phyloP scores from a whole-genome alignment of 1,140 invertebrate species.

The Aradophagus sp. region DNA sequence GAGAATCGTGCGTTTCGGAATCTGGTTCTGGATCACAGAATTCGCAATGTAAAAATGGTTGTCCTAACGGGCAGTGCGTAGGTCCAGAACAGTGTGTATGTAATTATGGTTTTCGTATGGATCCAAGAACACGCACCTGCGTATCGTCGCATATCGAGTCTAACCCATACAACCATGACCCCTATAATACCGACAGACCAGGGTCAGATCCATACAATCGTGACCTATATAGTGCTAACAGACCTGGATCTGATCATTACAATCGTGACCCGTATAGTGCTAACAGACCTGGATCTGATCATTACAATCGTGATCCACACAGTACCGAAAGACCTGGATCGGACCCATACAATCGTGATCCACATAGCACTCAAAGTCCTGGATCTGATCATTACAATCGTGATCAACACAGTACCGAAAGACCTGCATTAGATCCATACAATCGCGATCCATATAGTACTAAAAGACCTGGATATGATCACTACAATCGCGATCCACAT shows the following conservation, averaged over 20 bases:
- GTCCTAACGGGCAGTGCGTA: constrained; percentile 59
- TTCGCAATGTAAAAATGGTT: constrained; percentile 64
- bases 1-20: constrained; percentile 59
- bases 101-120: constrained; percentile 43
- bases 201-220: too few relatives aligned
- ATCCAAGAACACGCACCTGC: constrained; percentile 17
- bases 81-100: constrained; percentile 61
- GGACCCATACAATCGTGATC: constrained; percentile 15
- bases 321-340: too few relatives aligned
- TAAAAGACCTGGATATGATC: background rate
- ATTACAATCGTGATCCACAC: too few relatives aligned
- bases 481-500: constrained; percentile 18
- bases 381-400: background rate
- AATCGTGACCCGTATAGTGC: constrained; percentile 51
- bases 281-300: too few relatives aligned
- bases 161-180: constrained; percentile 33
- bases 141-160: constrained; percentile 13
- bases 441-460: constrained; percentile 44
- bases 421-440: constrained; percentile 42
- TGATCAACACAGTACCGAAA: constrained; percentile 40
- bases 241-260: constrained; percentile 46
- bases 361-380: constrained; percentile 48
- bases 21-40: too few relatives aligned
- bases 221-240: too few relatives aligned
- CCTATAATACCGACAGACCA: constrained; percentile 51